These are phyloP conservation scores for Nasonia giraulti DNA, from an alignment of 1,140 invertebrate genomes.

Conservation along the genomic window DNA sequence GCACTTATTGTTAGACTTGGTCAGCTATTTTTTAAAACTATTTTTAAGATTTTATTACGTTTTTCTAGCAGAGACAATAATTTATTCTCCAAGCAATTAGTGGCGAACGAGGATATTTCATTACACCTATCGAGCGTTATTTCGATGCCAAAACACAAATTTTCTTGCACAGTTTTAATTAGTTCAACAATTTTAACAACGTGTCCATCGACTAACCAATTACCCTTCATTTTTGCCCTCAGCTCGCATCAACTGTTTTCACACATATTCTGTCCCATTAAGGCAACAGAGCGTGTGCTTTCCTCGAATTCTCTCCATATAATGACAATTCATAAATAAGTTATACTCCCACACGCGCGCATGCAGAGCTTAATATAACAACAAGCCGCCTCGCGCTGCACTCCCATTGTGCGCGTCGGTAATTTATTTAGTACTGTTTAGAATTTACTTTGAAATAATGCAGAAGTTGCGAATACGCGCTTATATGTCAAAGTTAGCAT, in stretches of 20 bases:
- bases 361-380: neutral
- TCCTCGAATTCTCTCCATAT: neutral
- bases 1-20: too few relatives aligned
- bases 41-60: too few relatives aligned
- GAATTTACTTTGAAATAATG: neutral
- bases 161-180: too few relatives aligned
- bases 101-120: too few relatives aligned
- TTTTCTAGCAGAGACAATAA: too few relatives aligned
- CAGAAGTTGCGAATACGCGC: neutral
- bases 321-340: neutral
- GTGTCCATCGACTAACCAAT: neutral
- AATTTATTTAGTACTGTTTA: slow-evolving; percentile 1
- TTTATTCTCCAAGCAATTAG: too few relatives aligned
- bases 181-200: too few relatives aligned
- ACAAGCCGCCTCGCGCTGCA: neutral
- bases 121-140: too few relatives aligned
- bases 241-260: too few relatives aligned
- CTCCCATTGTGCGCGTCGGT: neutral
- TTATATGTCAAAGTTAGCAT: neutral
- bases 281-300: neutral
- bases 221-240: neutral
- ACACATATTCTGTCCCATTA: neutral
- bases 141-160: too few relatives aligned
- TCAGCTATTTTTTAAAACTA: too few relatives aligned
- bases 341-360: neutral